Conservation (phyloP, 2,888 invertebrate species). For the Dicycla oo region DNA sequence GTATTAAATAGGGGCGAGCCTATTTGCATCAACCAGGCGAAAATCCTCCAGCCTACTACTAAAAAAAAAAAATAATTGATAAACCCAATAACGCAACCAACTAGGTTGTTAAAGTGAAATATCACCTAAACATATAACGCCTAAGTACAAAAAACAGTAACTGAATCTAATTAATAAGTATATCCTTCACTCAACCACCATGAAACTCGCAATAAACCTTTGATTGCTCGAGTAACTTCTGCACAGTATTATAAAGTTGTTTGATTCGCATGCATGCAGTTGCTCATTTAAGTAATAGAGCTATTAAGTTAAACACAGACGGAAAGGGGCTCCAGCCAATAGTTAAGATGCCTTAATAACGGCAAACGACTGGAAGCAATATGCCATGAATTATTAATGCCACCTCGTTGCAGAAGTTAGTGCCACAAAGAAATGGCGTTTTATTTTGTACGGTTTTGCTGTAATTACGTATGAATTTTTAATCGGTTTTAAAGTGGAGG, state of each 20-base stretch:
- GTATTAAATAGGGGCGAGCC: too few species aligned
- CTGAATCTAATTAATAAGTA: constrained; percentile 18
- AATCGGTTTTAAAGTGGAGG: constrained; percentile 5
- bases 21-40: background rate
- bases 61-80: background rate
- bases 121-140: background rate
- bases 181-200: constrained; percentile 1
- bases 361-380: constrained; percentile 70
- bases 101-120: background rate
- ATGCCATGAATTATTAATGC: constrained; percentile 75
- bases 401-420: constrained; percentile 32
- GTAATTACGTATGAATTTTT: constrained; percentile 42
- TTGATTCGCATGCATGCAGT: constrained; percentile 72
- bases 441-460: constrained; percentile 41
- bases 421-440: constrained; percentile 48
- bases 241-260: constrained; percentile 68
- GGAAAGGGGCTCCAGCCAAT: constrained; percentile 72
- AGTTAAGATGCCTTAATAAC: constrained; percentile 75
- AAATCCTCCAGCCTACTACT: background rate
- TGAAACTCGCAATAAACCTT: constrained; percentile 44
- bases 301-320: constrained; percentile 80
- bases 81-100: background rate
- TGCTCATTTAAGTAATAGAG: constrained; percentile 82
- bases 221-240: constrained; percentile 50
- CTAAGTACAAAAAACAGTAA: background rate